phyloP scores from a whole-genome alignment of 2,113 vertebrate species.

The Merops nubicus region DNA sequence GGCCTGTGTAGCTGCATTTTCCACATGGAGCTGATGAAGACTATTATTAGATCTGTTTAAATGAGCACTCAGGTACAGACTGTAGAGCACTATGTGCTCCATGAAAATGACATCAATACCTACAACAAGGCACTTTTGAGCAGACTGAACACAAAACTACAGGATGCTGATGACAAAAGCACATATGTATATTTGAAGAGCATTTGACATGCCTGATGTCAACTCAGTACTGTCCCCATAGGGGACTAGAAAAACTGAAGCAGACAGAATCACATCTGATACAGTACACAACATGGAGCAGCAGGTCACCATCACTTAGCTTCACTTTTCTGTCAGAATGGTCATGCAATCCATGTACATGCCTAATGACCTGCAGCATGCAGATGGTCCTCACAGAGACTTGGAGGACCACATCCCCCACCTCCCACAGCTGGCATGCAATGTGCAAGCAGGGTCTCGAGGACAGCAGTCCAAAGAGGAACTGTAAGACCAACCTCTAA shows the following conservation, averaged over 20 bases:
- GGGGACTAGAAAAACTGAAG: not conserved
- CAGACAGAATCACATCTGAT: not conserved
- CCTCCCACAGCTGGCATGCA: not conserved
- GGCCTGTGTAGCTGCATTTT: not conserved
- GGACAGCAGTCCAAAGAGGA: accelerated
- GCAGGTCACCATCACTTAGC: not conserved
- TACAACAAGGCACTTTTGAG: not conserved
- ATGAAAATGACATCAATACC: not conserved
- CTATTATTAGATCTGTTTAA: not conserved
- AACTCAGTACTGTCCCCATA: not conserved
- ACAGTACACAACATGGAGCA: accelerated
- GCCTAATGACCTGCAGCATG: not conserved
- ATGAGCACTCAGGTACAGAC: not conserved
- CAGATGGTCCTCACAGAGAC: not conserved
- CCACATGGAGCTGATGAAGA: not conserved
- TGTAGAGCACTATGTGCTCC: accelerated
- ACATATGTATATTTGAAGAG: not conserved
- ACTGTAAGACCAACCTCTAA: not conserved
- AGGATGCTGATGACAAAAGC: not conserved
- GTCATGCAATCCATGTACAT: not conserved
- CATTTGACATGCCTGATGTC: not conserved
- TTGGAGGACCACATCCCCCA: accelerated
- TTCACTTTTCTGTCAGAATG: not conserved
- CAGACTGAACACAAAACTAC: not conserved
- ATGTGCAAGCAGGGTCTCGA: not conserved